These are phyloP conservation scores for Carcharodon carcharias DNA, from an alignment of 2,797 vertebrate species.

Conservation along the genomic window DNA sequence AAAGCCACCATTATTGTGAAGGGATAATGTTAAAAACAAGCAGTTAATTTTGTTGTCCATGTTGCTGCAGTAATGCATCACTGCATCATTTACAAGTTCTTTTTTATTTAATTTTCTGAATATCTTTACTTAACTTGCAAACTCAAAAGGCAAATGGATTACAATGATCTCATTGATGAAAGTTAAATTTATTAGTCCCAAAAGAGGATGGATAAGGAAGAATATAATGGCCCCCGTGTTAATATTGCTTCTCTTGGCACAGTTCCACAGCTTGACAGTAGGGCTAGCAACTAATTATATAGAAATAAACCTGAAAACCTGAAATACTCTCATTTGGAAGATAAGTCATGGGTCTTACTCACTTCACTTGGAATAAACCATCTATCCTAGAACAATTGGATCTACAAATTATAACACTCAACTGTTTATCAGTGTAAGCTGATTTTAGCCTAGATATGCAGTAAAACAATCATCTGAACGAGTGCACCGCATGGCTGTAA, in stretches of 20 bases:
- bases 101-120: slow-evolving; percentile 20
- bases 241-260: not conserved
- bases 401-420: not conserved
- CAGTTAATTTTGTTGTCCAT: slow-evolving; percentile 11
- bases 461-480: not conserved
- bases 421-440: not conserved
- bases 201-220: not conserved
- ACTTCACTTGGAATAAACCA: not conserved
- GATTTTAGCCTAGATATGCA: not conserved
- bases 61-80: not conserved
- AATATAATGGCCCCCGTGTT: no score
- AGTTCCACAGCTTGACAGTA: not conserved
- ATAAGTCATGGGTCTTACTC: not conserved
- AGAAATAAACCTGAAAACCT: not conserved
- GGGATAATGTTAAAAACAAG: not conserved
- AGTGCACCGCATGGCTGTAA: not conserved
- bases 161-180: not conserved
- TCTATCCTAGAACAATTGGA: not conserved
- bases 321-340: not conserved
- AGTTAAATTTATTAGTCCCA: not conserved
- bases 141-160: not conserved
- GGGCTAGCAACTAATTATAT: not conserved
- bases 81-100: not conserved
- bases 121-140: not conserved
- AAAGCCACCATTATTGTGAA: not conserved